These are phyloP conservation scores for Poecilia gillii DNA, from an alignment of 2,797 vertebrate genomes.

Conservation along the genomic window DNA sequence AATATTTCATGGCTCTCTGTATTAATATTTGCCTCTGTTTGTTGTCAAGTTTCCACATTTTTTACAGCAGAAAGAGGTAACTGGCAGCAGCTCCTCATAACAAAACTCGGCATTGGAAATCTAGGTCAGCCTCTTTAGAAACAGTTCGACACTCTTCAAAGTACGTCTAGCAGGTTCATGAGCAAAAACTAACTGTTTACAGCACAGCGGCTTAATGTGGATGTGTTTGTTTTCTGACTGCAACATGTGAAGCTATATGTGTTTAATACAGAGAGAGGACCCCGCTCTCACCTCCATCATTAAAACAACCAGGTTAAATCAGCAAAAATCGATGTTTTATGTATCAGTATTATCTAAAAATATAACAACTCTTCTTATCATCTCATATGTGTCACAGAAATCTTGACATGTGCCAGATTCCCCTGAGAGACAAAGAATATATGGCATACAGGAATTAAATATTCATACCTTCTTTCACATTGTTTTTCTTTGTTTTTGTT, in stretches of 20 bases:
- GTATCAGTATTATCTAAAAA: constrained; percentile 28
- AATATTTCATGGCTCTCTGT: constrained; percentile 71
- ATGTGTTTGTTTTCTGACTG: constrained; percentile 41
- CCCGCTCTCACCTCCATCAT: not conserved
- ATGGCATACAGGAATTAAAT: not conserved
- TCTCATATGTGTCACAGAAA: not conserved
- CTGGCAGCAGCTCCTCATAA: constrained; percentile 53
- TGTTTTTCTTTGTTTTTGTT: not conserved
- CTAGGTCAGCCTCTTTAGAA: constrained; percentile 75
- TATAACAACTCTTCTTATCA: not conserved
- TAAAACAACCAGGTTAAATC: constrained; percentile 23
- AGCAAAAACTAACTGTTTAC: constrained; percentile 52
- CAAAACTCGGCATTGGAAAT: constrained; percentile 70
- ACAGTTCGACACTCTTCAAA: constrained; percentile 63
- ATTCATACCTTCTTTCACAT: not conserved
- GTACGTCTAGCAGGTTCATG: constrained; percentile 57
- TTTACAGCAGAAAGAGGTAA: constrained; percentile 57
- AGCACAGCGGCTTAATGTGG: constrained; percentile 20
- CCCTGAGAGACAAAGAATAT: not conserved
- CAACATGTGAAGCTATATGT: constrained; percentile 8
- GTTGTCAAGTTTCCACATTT: constrained; percentile 66
- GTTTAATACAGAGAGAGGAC: not conserved
- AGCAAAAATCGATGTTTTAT: not conserved
- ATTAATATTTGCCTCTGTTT: constrained; percentile 77
- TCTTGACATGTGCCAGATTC: not conserved